phyloP scores from a whole-genome alignment of 2,797 vertebrate species.

The Leptodactylus fallax region DNA sequence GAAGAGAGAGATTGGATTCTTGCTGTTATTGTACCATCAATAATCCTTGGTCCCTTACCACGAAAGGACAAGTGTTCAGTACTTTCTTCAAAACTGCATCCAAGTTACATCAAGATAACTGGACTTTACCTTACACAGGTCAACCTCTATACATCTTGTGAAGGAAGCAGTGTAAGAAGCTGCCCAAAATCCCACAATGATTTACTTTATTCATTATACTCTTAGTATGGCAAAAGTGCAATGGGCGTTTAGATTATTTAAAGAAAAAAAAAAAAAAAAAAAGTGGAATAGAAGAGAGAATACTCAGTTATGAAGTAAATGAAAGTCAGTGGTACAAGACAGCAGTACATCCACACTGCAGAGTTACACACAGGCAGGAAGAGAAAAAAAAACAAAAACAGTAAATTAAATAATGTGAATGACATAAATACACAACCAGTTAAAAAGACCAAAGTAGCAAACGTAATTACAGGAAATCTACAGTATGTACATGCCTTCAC shows the following conservation, averaged over 20 bases:
- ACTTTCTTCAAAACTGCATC: not conserved
- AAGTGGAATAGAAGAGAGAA: not conserved
- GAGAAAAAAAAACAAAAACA: constrained; percentile 44
- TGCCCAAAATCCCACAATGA: not conserved
- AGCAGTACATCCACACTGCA: constrained; percentile 15
- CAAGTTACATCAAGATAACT: not conserved
- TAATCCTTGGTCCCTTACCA: not conserved
- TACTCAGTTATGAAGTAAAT: constrained; percentile 8
- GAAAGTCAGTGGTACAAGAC: constrained; percentile 18
- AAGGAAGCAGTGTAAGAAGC: not conserved
- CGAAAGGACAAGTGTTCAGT: not conserved
- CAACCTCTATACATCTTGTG: not conserved
- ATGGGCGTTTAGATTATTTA: not conserved
- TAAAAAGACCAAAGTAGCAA: constrained; percentile 78
- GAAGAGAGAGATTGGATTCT: not conserved
- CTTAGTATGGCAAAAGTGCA: constrained; percentile 36
- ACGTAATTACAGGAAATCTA: constrained; percentile 75
- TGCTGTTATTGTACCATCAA: not conserved
- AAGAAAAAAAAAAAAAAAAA: not conserved
- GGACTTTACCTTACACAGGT: not conserved
- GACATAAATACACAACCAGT: constrained; percentile 82
- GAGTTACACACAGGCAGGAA: not conserved
- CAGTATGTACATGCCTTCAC: constrained; percentile 72
- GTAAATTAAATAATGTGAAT: constrained; percentile 80
- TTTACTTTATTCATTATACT: not conserved